phyloP scores from a whole-genome alignment of 2,797 vertebrate genomes.

The Diplodus puntazzo region DNA sequence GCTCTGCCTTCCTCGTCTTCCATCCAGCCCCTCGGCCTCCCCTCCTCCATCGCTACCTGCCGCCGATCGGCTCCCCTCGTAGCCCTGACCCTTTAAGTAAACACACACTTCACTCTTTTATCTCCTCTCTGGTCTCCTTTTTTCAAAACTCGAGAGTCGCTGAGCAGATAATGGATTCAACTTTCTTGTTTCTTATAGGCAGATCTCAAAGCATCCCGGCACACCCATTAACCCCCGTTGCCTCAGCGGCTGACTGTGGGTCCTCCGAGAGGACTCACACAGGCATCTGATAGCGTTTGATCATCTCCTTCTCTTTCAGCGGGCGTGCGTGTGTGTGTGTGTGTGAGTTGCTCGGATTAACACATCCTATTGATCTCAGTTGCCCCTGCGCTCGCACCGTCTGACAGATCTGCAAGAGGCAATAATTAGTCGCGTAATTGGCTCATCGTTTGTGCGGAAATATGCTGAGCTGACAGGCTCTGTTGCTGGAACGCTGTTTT shows the following conservation, averaged over 20 bases:
- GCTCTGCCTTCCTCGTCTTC: background rate
- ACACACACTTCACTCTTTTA: constrained; percentile 51
- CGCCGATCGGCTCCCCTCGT: constrained; percentile 33
- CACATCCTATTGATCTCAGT: constrained; percentile 65
- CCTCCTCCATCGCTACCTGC: constrained; percentile 24
- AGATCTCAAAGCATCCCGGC: constrained; percentile 52
- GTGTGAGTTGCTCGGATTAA: constrained; percentile 50
- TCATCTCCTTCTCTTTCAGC: constrained; percentile 59
- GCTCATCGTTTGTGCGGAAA: constrained; percentile 69
- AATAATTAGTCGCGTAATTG: constrained; percentile 79
- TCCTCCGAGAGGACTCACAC: constrained; percentile 57
- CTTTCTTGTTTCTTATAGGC: constrained; percentile 48
- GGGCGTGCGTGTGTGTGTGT: background rate
- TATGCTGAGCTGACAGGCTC: constrained; percentile 66
- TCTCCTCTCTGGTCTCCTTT: constrained; percentile 8
- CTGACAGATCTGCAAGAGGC: constrained; percentile 70
- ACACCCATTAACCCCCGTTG: constrained; percentile 72
- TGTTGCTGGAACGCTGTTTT: background rate
- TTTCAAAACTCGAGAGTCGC: constrained; percentile 24
- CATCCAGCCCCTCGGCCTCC: background rate
- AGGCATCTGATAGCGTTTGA: constrained; percentile 74
- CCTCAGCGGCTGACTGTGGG: constrained; percentile 47
- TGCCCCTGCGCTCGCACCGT: constrained; percentile 25
- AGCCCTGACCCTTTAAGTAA: constrained; percentile 53
- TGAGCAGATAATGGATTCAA: constrained; percentile 59